Base-by-base conservation (phyloP, 2,113 vertebrate species). In the Herpailurus yagouaroundi region DNA sequence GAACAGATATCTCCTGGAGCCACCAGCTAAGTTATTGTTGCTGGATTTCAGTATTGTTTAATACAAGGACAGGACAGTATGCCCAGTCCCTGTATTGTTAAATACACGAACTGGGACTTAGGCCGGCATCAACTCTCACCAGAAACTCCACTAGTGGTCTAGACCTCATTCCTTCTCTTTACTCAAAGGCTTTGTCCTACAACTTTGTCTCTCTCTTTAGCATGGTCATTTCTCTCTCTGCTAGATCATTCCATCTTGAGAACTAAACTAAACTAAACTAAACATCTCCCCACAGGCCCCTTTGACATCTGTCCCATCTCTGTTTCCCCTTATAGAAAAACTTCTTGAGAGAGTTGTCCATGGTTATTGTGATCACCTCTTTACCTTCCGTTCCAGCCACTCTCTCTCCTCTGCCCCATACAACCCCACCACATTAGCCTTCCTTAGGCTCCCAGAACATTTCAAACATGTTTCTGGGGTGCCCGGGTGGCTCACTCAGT, bases 321-420 rank as follows among this genome's bases (percentile, higher is more conserved):
- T 96, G 31, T 83, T 94, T 91, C 48, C 23, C 18, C 66, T 95
- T 31, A 88, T 18, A 41, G 36, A 74, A 94, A 86, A 91, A 52
- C 21, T 83, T 69, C 41, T 45, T 79, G 74, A 85, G 80, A 87
- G 74, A 69, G 36, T n/a, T 29, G 63, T 48, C 23, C 13, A 1
- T 73, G 77, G 68, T 66, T 79, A 41, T 23, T 48, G 19, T 16
- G 19, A 21, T 91, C 36, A 68, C 27, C 25, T 77, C 57, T 66
- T 48, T 41, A 64, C 16, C 77, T 80, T 68, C 64, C 27, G 4
- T 45, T 73, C 41, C 29, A 57, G 85, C 45, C 12, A 12, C 11
- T 77, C 21, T 66, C n/a, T 23, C 15, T 25, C 12, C 60, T 31
- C 50, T 82, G 81, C 21, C 68, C 25, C 19, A 13, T 8, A 11